Percentiles rank a stretch among this genome's conserved stretches.
Evolutionary conservation across 2,888 invertebrate genomes (phyloP).

Genomic region (Eremobia ochroleuca): DNA sequence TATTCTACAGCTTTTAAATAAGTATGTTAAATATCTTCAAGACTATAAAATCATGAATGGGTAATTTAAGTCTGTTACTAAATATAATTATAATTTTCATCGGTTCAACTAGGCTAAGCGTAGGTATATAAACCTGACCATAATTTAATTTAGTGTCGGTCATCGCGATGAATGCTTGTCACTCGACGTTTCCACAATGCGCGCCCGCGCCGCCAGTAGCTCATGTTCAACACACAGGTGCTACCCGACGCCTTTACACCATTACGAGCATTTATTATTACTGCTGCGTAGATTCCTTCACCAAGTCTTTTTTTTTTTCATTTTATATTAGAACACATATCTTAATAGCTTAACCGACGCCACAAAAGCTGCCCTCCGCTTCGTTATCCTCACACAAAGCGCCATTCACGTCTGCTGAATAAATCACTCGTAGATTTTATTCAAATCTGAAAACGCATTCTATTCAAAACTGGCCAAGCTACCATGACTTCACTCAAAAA

Average conservation of each 20-base stretch:
- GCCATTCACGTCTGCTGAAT: constrained; percentile 38
- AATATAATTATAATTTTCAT: constrained; percentile 24
- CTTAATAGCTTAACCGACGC: constrained; percentile 1
- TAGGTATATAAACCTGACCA: constrained; percentile 45
- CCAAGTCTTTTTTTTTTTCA: not conserved
- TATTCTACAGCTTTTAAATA: not conserved
- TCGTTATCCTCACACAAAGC: constrained; percentile 58
- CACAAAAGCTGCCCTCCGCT: constrained; percentile 37
- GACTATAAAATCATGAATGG: constrained; percentile 5
- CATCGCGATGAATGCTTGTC: constrained; percentile 51
- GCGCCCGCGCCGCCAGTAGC: constrained; percentile 43
- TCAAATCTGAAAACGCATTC: constrained; percentile 61
- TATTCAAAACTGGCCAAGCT: constrained; percentile 53
- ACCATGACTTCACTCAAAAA: constrained; percentile 61
- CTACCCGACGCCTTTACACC: constrained; percentile 30
- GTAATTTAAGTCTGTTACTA: constrained; percentile 19
- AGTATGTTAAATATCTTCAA: constrained; percentile 2
- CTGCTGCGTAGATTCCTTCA: constrained; percentile 23
- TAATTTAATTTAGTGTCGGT: constrained; percentile 53
- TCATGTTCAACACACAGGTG: constrained; percentile 40
- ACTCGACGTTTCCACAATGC: constrained; percentile 41
- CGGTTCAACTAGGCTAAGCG: constrained; percentile 41
- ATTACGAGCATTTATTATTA: constrained; percentile 58
- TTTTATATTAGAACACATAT: not conserved
- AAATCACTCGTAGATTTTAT: constrained; percentile 58